Base-by-base conservation (phyloP, 2,888 invertebrate species). In the Cerastis leucographa region DNA sequence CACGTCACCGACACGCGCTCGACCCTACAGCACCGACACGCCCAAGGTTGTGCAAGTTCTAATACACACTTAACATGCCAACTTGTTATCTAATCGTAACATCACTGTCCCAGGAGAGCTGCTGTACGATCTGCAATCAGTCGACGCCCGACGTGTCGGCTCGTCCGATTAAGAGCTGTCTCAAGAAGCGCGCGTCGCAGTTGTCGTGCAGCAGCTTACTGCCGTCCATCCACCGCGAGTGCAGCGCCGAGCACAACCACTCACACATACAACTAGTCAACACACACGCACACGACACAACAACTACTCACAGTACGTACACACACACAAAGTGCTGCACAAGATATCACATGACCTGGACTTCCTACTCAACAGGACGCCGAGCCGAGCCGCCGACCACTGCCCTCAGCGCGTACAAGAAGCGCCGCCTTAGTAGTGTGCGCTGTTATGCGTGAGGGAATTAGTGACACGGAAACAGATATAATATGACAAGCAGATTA, bases 291-390 rank as follows among this genome's bases (percentile, higher is more conserved):
- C 94, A 95, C 75, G 14, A 65, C 92, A 94, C 85, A 94, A 94
- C 44, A 94, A 94, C 40, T 93, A 92, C 83, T 94, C 94, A 46
- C 95, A 96, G 87, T 93, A 94, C 80, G 91, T 93, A 0, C 94
- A 95, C 72, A 93, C 95, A 54, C 97, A 97, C 87, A 97, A 97
- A 76, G 98, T 98, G 97, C 94, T 98, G 69, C 98, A 98, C 94
- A 97, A 98, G 91, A 98, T 98, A 90, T 98, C 98, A 2, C 98
- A 98, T 90, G 98, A 98, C 94, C 95, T 98, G 87, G 98, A 98
- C 94, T 98, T 98, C 95, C 95, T 98, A 86, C 95, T 98, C 80
- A 98, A 98, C 93, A 97, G 98, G 82, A 97, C 97, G 22, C 79
- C 96, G 95, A 80, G 93, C 94, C 67, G 91, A 91, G 88, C 90